Conservation (phyloP, 2,888 invertebrate genomes). For the Erannis defoliaria region DNA sequence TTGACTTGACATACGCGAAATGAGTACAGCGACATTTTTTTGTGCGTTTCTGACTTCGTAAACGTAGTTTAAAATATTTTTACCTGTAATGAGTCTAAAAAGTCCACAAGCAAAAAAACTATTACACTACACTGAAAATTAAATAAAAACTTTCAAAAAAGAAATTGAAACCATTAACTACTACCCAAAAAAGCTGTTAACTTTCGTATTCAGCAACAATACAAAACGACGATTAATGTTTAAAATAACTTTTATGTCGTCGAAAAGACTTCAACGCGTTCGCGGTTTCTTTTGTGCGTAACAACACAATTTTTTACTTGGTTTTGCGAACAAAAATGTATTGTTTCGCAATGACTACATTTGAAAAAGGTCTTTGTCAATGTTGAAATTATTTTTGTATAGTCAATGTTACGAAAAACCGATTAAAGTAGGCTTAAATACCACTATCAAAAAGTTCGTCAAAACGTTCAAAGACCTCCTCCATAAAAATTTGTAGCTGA, state of each 20-base stretch:
- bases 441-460: background rate
- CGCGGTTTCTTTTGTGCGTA: constrained; percentile 17
- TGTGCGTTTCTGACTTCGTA: background rate
- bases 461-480: constrained; percentile 18
- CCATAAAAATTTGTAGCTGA: too few species aligned
- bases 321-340: background rate
- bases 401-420: background rate
- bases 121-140: too few species aligned
- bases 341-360: background rate
- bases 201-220: constrained; percentile 8
- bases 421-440: background rate
- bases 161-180: constrained; percentile 5
- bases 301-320: background rate
- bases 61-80: background rate
- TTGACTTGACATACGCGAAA: too few species aligned
- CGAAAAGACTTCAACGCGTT: constrained; percentile 51
- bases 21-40: background rate
- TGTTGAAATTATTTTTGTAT: background rate
- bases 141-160: constrained; percentile 1
- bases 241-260: constrained; percentile 12
- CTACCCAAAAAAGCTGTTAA: constrained; percentile 11
- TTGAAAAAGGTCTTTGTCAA: background rate
- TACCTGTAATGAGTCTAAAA: background rate
- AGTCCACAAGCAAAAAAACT: background rate
- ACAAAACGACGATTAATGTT: background rate